phyloP scores from a whole-genome alignment of 2,888 invertebrate genomes.

The Drosophila sordidapex region DNA sequence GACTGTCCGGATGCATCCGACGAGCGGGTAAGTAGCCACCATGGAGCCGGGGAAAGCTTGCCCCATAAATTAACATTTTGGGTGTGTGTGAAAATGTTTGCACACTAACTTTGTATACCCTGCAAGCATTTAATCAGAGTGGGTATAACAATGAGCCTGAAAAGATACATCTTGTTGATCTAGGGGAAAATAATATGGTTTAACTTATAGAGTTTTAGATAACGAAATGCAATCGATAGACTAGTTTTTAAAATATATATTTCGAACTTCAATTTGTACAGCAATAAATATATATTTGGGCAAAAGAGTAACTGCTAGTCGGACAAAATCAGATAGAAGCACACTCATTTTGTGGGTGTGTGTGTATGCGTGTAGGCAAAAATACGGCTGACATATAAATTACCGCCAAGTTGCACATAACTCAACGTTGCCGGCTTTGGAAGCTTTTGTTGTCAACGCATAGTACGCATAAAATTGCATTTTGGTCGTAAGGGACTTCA shows the following conservation, averaged over 20 bases:
- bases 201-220: not conserved
- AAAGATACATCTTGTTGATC: not conserved
- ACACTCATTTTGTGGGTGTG: conserved; percentile 5
- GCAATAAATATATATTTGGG: not conserved
- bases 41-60: conserved; percentile 28
- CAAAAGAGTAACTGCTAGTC: conserved; percentile 9
- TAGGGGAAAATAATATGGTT: not conserved
- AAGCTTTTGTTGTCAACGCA: conserved; percentile 81
- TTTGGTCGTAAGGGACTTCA: conserved; percentile 45
- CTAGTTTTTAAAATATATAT: not conserved
- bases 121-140: not conserved
- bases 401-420: conserved; percentile 76
- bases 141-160: not conserved
- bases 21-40: conserved; percentile 87
- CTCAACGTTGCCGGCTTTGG: conserved; percentile 74
- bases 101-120: conserved; percentile 4
- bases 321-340: not conserved
- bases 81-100: conserved; percentile 30
- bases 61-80: conserved; percentile 50
- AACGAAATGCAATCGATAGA: too few species aligned
- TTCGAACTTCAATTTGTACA: not conserved
- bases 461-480: conserved; percentile 81
- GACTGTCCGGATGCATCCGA: conserved; percentile 95
- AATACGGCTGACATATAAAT: conserved; percentile 66
- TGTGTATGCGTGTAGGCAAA: conserved; percentile 14